A percentile compares a stretch with the other conserved stretches of the same genome.
Evolutionary conservation across 1,140 invertebrate species (phyloP).

Genomic region (Danaus plexippus): DNA sequence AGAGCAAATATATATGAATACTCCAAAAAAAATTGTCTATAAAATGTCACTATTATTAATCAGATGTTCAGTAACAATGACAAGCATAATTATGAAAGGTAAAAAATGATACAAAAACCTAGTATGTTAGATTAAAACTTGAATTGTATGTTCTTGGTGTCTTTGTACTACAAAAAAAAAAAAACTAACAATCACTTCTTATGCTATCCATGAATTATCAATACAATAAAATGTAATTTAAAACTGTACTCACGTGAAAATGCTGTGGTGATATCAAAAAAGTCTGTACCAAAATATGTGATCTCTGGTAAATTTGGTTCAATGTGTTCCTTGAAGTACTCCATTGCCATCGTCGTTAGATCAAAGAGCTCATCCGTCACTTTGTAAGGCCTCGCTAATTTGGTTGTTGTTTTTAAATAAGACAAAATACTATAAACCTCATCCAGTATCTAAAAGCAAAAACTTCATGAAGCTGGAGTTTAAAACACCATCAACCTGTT

Average conservation of each 20-base stretch:
- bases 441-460: conserved; percentile 72
- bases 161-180: neutral
- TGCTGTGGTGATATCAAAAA: conserved; percentile 78
- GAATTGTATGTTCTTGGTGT: neutral
- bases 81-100: no score
- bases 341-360: conserved; percentile 93
- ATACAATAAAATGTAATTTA: neutral
- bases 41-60: no score
- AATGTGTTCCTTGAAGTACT: conserved; percentile 92
- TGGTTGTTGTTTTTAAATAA: conserved; percentile 86
- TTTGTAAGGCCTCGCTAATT: conserved; percentile 86
- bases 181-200: neutral
- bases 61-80: no score
- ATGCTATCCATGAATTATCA: no score
- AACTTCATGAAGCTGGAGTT: conserved; percentile 2
- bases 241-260: conserved; percentile 13
- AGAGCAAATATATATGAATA: no score
- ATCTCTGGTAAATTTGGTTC: conserved; percentile 90
- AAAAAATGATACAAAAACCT: no score
- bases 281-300: conserved; percentile 87
- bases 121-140: no score
- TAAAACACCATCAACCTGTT: no score
- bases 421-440: conserved; percentile 87
- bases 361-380: conserved; percentile 94
- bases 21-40: no score